Base-by-base conservation (phyloP, 2,797 vertebrate species). In the Acanthis flammea region DNA sequence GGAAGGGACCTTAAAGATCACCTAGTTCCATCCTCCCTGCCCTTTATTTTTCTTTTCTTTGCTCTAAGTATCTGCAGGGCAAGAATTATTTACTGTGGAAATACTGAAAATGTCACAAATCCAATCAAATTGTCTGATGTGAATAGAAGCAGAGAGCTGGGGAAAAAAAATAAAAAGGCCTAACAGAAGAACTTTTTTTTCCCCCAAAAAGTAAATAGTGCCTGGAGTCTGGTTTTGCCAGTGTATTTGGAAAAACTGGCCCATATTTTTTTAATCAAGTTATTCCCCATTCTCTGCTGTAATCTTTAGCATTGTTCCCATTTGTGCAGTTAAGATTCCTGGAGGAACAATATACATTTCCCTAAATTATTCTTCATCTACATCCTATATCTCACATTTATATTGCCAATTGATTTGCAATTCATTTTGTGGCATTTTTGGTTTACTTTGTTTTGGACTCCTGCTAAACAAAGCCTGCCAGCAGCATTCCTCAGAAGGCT, bases 341-440 rank as follows among this genome's bases (percentile, higher is more conserved):
- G 41, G 33, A 92, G 93, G 63, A 55, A 83, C 53, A 79, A 74
- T 94, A 57, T 80, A 73, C 50, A 75, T 92, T 88, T 95, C 70
- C 88, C 60, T 88, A 92, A 95, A 94, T 93, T 90, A 86, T 87
- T 75, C 85, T 86, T 78, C 81, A 82, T 58, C 76, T 82, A 68
- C 45, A 57, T 71, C 79, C 71, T 66, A 85, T 86, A 78, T 67
- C 90, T 93, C 71, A 78, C 92, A 83, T 90, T 94, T 93, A 33
- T 86, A 81, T 88, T 93, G 91, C 54, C 73, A 79, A 97, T 92
- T 91, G 68, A 95, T 95, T 96, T 96, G 78, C 83, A 95, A 80
- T 97, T 95, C 88, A 92, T 96, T 92, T 89, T 86, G 95, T 93
- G 85, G 95, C 85, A 82, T 94, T 96, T 97, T 94, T 92, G 55